Percentiles rank a stretch among this genome's conserved stretches.
phyloP scores from a whole-genome alignment of 2,888 invertebrate genomes.

The Sminthurinus aureus region DNA sequence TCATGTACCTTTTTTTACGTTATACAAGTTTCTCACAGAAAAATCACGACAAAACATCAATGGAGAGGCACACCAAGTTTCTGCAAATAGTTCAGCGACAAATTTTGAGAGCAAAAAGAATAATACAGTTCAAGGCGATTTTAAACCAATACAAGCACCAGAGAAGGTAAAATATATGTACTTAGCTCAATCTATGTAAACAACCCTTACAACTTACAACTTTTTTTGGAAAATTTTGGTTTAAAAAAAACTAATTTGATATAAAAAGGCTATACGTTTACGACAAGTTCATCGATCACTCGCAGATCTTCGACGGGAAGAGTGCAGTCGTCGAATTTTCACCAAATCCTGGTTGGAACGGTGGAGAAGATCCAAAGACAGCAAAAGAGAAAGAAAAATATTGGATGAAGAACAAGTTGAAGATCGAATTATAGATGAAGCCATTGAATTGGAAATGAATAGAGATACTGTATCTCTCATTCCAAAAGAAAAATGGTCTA shows the following conservation, averaged over 20 bases:
- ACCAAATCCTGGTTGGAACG: neutral
- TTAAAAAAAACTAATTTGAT: neutral
- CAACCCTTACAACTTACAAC: no score
- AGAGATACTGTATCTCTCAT: neutral
- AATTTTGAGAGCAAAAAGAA: no score
- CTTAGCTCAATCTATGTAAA: no score
- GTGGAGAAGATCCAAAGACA: neutral
- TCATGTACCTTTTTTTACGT: no score
- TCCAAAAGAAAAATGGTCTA: neutral
- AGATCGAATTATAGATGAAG: constrained; percentile 7
- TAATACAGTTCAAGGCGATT: no score
- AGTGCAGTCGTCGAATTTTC: neutral
- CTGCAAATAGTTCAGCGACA: no score
- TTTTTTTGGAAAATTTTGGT: no score
- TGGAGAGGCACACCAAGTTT: no score
- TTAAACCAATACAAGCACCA: no score
- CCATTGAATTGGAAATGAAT: constrained; percentile 19
- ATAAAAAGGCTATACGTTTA: neutral
- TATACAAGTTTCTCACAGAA: no score
- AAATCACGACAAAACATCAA: no score
- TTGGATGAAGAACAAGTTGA: neutral
- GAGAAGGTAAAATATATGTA: no score
- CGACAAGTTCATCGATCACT: constrained; percentile 12
- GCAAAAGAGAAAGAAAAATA: neutral
- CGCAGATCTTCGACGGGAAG: neutral